A percentile compares a stretch with the other conserved stretches of the same genome.
Evolutionary conservation across 1,140 invertebrate species (phyloP).

Genomic region (Drosophila baimaii): DNA sequence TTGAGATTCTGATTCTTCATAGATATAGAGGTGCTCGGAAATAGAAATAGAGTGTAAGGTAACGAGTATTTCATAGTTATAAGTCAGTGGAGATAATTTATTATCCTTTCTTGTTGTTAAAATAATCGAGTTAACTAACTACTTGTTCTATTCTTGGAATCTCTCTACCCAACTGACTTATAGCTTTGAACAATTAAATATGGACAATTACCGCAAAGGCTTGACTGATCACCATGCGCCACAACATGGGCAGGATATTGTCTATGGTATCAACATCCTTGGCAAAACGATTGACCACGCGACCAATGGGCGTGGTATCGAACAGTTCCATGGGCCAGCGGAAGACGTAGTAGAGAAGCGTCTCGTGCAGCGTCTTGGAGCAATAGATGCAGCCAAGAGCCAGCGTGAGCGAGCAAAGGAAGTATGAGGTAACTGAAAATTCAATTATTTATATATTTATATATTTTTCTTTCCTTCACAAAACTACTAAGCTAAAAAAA

Average conservation of each 20-base stretch:
- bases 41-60: not conserved
- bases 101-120: not conserved
- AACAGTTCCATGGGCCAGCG: slow-evolving; percentile 90
- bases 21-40: not conserved
- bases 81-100: not conserved
- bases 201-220: slow-evolving; percentile 67
- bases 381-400: slow-evolving; percentile 82
- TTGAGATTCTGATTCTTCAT: slow-evolving; percentile 21
- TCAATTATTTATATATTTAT: slow-evolving; percentile 8
- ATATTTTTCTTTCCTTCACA: not conserved
- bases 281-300: slow-evolving; percentile 90
- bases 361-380: slow-evolving; percentile 85
- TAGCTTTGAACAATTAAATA: not conserved
- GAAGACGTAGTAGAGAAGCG: slow-evolving; percentile 87
- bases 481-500: slow-evolving; percentile 5
- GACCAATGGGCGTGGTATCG: slow-evolving; percentile 90
- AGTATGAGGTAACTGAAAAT: slow-evolving; percentile 80
- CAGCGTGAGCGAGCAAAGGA: slow-evolving; percentile 76
- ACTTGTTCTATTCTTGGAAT: not conserved
- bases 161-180: not conserved
- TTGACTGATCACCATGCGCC: slow-evolving; percentile 83
- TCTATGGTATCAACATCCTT: slow-evolving; percentile 90
- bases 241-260: slow-evolving; percentile 84
- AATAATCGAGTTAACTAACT: not conserved
- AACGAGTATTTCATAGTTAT: slow-evolving; percentile 1